Conservation (phyloP, 2,797 vertebrate species). For the Enteromius unitaeniatus region DNA sequence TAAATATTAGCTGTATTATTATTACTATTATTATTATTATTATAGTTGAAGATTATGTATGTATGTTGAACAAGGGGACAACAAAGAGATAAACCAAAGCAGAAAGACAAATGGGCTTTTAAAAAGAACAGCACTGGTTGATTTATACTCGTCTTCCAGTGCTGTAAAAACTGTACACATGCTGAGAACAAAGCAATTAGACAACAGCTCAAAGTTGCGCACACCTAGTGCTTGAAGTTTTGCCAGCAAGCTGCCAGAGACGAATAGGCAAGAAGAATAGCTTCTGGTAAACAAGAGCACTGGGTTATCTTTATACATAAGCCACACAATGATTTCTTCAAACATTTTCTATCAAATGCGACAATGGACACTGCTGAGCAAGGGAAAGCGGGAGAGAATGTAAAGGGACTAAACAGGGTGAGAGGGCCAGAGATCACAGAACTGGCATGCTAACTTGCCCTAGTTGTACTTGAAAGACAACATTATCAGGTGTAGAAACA, state of each 20-base stretch:
- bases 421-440: conserved; percentile 31
- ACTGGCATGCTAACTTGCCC: conserved; percentile 48
- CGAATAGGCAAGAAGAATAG: not conserved
- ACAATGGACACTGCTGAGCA: conserved; percentile 35
- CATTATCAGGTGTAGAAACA: conserved; percentile 61
- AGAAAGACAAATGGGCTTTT: conserved; percentile 19
- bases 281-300: conserved; percentile 34
- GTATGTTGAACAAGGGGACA: conserved; percentile 46
- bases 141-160: conserved; percentile 60
- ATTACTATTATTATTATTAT: not conserved
- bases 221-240: conserved; percentile 17
- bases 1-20: conserved; percentile 3
- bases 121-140: conserved; percentile 36
- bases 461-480: conserved; percentile 51
- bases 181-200: conserved; percentile 60
- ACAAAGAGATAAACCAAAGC: conserved; percentile 28
- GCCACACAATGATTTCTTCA: conserved; percentile 13
- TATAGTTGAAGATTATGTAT: conserved; percentile 1
- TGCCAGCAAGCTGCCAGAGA: conserved; percentile 16
- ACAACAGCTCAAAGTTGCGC: conserved; percentile 40
- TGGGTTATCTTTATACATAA: conserved; percentile 39
- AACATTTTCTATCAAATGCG: conserved; percentile 17
- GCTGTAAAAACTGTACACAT: conserved; percentile 59
- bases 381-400: conserved; percentile 45
- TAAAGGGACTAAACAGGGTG: conserved; percentile 40